Percentiles rank a stretch among this genome's conserved stretches.
These are phyloP conservation scores for Muscicapa comitata DNA, from an alignment of 2,797 vertebrate genomes.

Conservation along the genomic window DNA sequence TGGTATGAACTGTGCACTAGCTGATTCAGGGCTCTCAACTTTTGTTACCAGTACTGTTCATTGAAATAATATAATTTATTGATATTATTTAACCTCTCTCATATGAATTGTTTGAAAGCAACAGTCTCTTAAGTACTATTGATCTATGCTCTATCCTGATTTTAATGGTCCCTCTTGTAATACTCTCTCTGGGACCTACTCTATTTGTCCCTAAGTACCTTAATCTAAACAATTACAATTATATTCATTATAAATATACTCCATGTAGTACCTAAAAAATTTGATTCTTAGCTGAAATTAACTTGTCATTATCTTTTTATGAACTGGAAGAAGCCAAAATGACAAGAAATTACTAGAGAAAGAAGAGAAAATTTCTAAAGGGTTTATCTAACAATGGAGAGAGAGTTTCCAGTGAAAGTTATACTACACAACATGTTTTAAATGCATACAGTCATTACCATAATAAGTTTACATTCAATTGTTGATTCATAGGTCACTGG, in stretches of 20 bases:
- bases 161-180: background rate
- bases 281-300: slow-evolving; percentile 17
- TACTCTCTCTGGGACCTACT: background rate
- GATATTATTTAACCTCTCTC: slow-evolving; percentile 40
- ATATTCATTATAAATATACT: slow-evolving; percentile 20
- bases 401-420: background rate
- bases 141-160: slow-evolving; percentile 17
- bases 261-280: background rate
- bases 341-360: background rate
- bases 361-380: background rate
- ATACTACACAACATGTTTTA: background rate
- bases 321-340: background rate
- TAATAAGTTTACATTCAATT: background rate
- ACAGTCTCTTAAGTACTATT: slow-evolving; percentile 8
- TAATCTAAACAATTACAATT: slow-evolving; percentile 35
- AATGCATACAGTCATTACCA: background rate
- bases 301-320: slow-evolving; percentile 22
- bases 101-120: slow-evolving; percentile 41
- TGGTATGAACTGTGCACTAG: background rate
- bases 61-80: slow-evolving; percentile 34
- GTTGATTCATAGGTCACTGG: background rate
- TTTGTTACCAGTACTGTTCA: background rate
- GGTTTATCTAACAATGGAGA: background rate
- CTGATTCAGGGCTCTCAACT: background rate
- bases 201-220: background rate